Conservation (phyloP, 2,113 vertebrate genomes). For the Toxotes jaculatrix region DNA sequence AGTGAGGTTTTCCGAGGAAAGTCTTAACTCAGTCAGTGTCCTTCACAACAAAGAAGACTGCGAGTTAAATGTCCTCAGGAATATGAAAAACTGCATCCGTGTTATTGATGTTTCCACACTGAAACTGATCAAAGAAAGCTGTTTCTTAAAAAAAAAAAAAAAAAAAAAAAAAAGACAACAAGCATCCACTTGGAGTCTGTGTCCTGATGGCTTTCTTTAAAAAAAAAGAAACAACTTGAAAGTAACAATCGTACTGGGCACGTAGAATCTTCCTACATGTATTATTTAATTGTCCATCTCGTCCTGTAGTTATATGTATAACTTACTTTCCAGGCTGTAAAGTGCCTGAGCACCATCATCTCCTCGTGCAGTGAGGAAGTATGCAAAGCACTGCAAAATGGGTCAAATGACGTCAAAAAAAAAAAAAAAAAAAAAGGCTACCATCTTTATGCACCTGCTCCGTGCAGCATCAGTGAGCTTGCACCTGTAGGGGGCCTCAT, state of each 20-base stretch:
- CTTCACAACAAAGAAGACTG: constrained; percentile 45
- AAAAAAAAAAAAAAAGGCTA: constrained; percentile 50
- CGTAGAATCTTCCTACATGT: neutral
- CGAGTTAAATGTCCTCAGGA: constrained; percentile 27
- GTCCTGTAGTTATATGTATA: neutral
- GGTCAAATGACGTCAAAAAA: constrained; percentile 67
- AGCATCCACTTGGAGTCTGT: neutral
- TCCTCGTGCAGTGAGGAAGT: constrained; percentile 16
- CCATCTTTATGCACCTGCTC: constrained; percentile 66
- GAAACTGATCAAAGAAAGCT: neutral
- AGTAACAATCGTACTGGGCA: neutral
- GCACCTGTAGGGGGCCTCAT: constrained; percentile 79
- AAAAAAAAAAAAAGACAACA: neutral
- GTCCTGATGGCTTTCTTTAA: neutral
- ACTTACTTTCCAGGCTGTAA: constrained; percentile 21
- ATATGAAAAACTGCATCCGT: neutral
- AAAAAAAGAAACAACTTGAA: neutral
- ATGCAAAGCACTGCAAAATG: constrained; percentile 50
- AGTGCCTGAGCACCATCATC: constrained; percentile 30
- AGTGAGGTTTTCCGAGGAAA: constrained; percentile 48
- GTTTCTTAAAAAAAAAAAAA: neutral
- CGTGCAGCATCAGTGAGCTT: constrained; percentile 56
- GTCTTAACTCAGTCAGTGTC: constrained; percentile 34
- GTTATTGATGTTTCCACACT: neutral
- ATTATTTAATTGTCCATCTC: neutral